These are phyloP conservation scores for Zingel zingel DNA, from an alignment of 2,113 vertebrate genomes.

Conservation along the genomic window DNA sequence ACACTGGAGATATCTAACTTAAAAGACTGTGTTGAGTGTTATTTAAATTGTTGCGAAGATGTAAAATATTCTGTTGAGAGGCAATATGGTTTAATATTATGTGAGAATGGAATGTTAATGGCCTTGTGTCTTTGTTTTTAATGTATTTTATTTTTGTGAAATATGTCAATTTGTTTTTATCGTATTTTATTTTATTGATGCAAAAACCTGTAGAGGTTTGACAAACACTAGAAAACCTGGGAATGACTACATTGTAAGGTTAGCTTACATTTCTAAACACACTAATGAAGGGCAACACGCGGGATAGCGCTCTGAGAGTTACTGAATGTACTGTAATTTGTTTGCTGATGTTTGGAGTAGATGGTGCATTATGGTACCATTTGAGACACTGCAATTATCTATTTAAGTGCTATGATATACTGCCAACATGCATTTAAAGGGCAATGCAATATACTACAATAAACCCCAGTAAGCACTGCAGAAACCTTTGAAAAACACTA, in stretches of 20 bases:
- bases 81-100: slow-evolving; percentile 93
- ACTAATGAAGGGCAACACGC: slow-evolving; percentile 85
- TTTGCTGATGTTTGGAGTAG: slow-evolving; percentile 81
- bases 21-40: slow-evolving; percentile 87
- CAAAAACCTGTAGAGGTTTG: slow-evolving; percentile 85
- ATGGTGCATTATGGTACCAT: slow-evolving; percentile 80
- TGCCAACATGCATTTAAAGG: slow-evolving; percentile 83
- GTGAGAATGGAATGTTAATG: slow-evolving; percentile 93
- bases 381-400: slow-evolving; percentile 83
- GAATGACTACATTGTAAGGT: slow-evolving; percentile 82
- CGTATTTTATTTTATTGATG: slow-evolving; percentile 85
- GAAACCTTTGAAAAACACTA: slow-evolving; percentile 71
- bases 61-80: slow-evolving; percentile 98
- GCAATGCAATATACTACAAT: slow-evolving; percentile 83
- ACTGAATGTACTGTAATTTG: slow-evolving; percentile 91
- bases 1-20: slow-evolving; percentile 80
- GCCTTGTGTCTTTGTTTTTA: slow-evolving; percentile 96
- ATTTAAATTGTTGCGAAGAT: slow-evolving; percentile 93
- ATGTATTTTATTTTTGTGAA: slow-evolving; percentile 94
- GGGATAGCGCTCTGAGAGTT: slow-evolving; percentile 80
- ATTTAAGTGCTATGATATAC: slow-evolving; percentile 85
- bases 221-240: slow-evolving; percentile 68
- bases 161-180: slow-evolving; percentile 87
- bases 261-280: slow-evolving; percentile 88
- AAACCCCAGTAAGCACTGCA: slow-evolving; percentile 79